These are phyloP conservation scores for Turritopsis dohrnii DNA, from an alignment of 30 jellyfish, hydroid and myxozoan genomes.

Conservation along the genomic window DNA sequence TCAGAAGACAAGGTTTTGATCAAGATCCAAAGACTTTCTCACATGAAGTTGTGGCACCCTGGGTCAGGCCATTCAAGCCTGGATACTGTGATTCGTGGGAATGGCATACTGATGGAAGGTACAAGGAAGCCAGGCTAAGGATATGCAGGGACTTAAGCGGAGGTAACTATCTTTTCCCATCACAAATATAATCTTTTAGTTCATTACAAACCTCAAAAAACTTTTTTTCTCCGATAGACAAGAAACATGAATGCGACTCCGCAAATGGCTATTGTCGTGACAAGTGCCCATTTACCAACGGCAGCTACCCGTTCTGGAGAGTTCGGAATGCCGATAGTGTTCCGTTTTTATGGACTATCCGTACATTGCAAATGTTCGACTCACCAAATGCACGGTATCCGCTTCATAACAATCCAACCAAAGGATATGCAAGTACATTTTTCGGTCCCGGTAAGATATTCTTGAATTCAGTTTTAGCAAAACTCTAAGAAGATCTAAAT, in stretches of 20 bases:
- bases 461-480: not conserved
- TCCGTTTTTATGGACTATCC: slow-evolving; percentile 82
- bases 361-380: slow-evolving; percentile 85
- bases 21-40: slow-evolving; percentile 87
- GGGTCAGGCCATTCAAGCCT: slow-evolving; percentile 92
- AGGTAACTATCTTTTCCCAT: slow-evolving; percentile 29
- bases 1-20: slow-evolving; percentile 72
- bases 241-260: slow-evolving; percentile 81
- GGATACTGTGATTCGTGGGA: slow-evolving; percentile 98
- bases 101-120: slow-evolving; percentile 90
- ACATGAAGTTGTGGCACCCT: slow-evolving; percentile 86
- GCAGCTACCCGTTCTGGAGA: slow-evolving; percentile 95
- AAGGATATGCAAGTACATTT: slow-evolving; percentile 87
- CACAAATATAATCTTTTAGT: not conserved
- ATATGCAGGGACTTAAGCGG: slow-evolving; percentile 88
- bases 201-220: not conserved
- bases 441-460: slow-evolving; percentile 91
- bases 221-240: slow-evolving; percentile 38
- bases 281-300: slow-evolving; percentile 88
- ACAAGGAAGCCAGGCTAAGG: slow-evolving; percentile 63
- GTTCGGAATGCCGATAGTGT: slow-evolving; percentile 77
- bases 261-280: slow-evolving; percentile 89
- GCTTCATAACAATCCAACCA: slow-evolving; percentile 55
- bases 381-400: slow-evolving; percentile 70
- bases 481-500: not conserved